Percentiles rank a stretch among this genome's conserved stretches.
Evolutionary conservation across 2,797 vertebrate species (phyloP).

Genomic region (Eleutherodactylus coqui): DNA sequence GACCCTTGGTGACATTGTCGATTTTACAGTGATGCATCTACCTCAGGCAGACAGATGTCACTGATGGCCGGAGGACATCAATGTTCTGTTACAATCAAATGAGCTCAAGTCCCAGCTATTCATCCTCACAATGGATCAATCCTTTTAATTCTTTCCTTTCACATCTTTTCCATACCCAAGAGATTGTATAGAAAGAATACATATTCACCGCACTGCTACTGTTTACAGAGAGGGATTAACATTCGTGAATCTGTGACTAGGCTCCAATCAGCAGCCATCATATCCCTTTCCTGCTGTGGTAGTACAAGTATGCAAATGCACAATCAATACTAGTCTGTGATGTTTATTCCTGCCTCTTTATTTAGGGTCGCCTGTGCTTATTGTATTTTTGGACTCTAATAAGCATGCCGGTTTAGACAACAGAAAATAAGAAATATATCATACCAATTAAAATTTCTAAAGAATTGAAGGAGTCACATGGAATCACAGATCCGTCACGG

Average conservation of each 20-base stretch:
- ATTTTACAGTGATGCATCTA: neutral
- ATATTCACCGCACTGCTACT: neutral
- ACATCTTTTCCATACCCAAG: neutral
- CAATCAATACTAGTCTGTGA: neutral
- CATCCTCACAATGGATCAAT: neutral
- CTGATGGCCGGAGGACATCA: neutral
- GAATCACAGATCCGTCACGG: no score
- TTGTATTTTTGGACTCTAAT: no score
- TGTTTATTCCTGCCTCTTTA: neutral
- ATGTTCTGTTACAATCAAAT: conserved; percentile 50
- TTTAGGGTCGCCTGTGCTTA: neutral
- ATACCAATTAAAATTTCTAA: no score
- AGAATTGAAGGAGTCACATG: no score
- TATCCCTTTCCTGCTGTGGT: neutral
- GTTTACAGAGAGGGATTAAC: conserved; percentile 32
- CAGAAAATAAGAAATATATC: no score
- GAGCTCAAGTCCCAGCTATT: neutral
- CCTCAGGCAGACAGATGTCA: no score
- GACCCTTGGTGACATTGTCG: neutral
- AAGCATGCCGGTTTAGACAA: no score
- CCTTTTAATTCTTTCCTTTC: neutral
- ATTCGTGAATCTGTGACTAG: neutral
- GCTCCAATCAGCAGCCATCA: neutral
- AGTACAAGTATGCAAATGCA: conserved; percentile 34
- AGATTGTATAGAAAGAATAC: neutral